phyloP scores from a whole-genome alignment of 1,140 invertebrate species.

The Leptopilina boulardi region DNA sequence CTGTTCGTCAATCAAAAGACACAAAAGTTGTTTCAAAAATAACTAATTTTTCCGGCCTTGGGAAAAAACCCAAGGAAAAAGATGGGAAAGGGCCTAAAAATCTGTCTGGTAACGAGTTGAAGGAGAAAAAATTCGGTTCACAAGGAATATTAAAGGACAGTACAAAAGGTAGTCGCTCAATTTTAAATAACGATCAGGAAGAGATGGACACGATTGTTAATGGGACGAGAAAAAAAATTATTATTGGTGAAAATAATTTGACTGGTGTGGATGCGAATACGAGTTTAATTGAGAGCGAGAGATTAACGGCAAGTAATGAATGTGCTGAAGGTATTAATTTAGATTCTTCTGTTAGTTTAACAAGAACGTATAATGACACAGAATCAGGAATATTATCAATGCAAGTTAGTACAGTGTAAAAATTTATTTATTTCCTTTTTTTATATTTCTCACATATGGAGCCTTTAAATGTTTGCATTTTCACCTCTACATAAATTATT shows the following conservation, averaged over 20 bases:
- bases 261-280: slow-evolving; percentile 60
- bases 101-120: slow-evolving; percentile 55
- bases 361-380: slow-evolving; percentile 60
- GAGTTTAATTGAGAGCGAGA: slow-evolving; percentile 61
- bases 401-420: slow-evolving; percentile 71
- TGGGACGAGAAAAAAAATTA: slow-evolving; percentile 66
- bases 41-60: slow-evolving; percentile 60
- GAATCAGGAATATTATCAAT: slow-evolving; percentile 66
- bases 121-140: slow-evolving; percentile 65
- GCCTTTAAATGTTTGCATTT: slow-evolving; percentile 17
- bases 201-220: slow-evolving; percentile 61
- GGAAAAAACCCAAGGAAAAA: slow-evolving; percentile 66
- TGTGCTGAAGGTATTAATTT: slow-evolving; percentile 58
- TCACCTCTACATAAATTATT: background rate
- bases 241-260: slow-evolving; percentile 60
- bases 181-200: slow-evolving; percentile 60
- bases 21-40: slow-evolving; percentile 60
- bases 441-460: background rate
- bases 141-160: slow-evolving; percentile 63
- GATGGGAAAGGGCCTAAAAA: slow-evolving; percentile 65
- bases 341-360: slow-evolving; percentile 63
- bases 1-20: slow-evolving; percentile 67
- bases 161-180: slow-evolving; percentile 61
- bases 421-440: background rate
- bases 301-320: slow-evolving; percentile 56